Conservation (phyloP, 2,113 vertebrate species). For the Atractosteus spatula region DNA sequence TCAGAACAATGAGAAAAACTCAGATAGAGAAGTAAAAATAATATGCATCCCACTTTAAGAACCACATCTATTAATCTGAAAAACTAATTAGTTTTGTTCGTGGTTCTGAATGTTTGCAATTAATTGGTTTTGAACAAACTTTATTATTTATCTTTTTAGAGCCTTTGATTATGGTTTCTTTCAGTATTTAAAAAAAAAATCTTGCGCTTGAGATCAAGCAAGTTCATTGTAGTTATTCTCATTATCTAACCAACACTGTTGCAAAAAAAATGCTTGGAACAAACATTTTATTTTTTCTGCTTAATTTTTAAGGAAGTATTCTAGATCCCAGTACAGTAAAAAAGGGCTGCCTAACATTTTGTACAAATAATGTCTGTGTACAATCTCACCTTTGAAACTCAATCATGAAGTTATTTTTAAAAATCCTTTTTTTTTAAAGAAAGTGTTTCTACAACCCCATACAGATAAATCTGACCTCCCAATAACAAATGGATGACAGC, state of each 20-base stretch:
- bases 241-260: constrained; percentile 46
- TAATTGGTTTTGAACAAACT: constrained; percentile 55
- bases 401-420: too few relatives aligned
- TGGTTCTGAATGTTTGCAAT: constrained; percentile 40
- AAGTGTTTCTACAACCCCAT: too few relatives aligned
- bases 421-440: too few relatives aligned
- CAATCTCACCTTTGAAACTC: too few relatives aligned
- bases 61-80: neutral
- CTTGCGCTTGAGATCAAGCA: constrained; percentile 53
- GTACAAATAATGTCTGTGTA: too few relatives aligned
- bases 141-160: constrained; percentile 43
- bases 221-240: constrained; percentile 45
- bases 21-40: too few relatives aligned
- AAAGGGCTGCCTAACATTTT: too few relatives aligned
- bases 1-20: too few relatives aligned
- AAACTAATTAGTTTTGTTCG: constrained; percentile 60
- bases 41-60: too few relatives aligned
- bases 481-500: too few relatives aligned
- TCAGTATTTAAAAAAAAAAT: constrained; percentile 41
- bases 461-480: too few relatives aligned
- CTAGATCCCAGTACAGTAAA: too few relatives aligned
- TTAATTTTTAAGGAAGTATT: neutral
- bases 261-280: neutral
- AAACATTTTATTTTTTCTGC: constrained; percentile 17
- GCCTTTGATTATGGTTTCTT: constrained; percentile 55